phyloP scores from a whole-genome alignment of 2,888 invertebrate species.

The Sarcophaga carnaria region DNA sequence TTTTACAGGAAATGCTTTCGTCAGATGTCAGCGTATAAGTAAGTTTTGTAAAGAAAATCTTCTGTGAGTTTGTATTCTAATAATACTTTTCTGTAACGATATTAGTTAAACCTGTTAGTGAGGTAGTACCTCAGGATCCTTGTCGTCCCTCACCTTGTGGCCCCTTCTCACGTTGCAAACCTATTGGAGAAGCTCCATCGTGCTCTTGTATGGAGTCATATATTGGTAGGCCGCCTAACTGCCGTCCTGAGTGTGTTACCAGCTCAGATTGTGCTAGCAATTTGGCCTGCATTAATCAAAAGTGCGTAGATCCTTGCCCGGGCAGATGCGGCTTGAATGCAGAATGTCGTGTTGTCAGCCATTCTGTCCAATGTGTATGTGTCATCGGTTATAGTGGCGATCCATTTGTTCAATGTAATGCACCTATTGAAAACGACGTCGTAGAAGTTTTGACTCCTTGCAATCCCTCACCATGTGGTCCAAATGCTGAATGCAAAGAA shows the following conservation, averaged over 20 bases:
- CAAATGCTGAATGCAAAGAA: conserved; percentile 88
- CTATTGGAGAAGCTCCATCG: conserved; percentile 86
- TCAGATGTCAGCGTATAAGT: conserved; percentile 85
- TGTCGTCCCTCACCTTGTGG: conserved; percentile 92
- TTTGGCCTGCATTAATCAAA: conserved; percentile 89
- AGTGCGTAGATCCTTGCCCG: conserved; percentile 89
- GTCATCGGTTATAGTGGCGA: conserved; percentile 87
- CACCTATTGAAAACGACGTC: conserved; percentile 77
- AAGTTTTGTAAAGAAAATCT: conserved; percentile 69
- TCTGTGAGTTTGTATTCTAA: background rate
- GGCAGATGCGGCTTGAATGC: conserved; percentile 88
- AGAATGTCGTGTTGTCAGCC: conserved; percentile 89
- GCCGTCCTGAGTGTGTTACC: conserved; percentile 90
- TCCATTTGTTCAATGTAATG: conserved; percentile 87
- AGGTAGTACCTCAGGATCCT: conserved; percentile 84
- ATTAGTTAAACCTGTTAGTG: conserved; percentile 82
- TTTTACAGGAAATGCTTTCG: conserved; percentile 89
- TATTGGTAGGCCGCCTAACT: conserved; percentile 88
- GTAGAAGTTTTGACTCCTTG: conserved; percentile 84
- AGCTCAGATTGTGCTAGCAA: conserved; percentile 88
- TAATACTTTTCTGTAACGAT: conserved; percentile 6
- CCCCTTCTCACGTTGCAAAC: conserved; percentile 88
- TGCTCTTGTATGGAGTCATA: conserved; percentile 88
- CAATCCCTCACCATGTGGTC: conserved; percentile 85
- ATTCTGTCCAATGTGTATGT: conserved; percentile 89